Percentiles rank a stretch among this genome's conserved stretches.
Evolutionary conservation across 2,113 vertebrate genomes (phyloP).

Genomic region (Smithornis capensis): DNA sequence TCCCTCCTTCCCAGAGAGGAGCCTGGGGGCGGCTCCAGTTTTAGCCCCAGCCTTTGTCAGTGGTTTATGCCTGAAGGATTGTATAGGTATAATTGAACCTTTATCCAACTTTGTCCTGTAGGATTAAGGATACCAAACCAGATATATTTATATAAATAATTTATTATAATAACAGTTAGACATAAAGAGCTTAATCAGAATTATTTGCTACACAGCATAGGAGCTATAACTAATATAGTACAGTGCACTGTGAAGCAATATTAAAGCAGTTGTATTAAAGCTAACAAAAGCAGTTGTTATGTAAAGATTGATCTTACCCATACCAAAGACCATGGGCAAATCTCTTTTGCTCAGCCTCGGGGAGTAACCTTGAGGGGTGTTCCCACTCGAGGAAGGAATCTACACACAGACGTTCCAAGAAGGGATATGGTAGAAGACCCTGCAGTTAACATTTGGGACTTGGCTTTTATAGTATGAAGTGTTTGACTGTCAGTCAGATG

Average conservation of each 20-base stretch:
- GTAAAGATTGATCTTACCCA: not conserved
- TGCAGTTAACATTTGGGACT: not conserved
- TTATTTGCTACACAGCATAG: not conserved
- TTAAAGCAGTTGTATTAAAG: not conserved
- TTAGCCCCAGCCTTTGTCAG: not conserved
- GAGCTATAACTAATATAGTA: not conserved
- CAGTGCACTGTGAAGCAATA: not conserved
- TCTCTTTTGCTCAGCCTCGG: not conserved
- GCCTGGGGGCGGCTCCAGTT: not conserved
- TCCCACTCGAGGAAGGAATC: not conserved
- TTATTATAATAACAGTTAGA: not conserved
- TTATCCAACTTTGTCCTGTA: not conserved
- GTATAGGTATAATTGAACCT: not conserved
- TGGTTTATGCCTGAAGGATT: not conserved
- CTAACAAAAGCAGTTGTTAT: not conserved
- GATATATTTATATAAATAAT: not conserved
- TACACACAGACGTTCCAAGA: fast-evolving
- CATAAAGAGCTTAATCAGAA: not conserved
- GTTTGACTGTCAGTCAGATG: not conserved
- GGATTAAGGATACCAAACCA: not conserved
- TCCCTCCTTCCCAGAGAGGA: not conserved
- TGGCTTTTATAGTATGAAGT: not conserved
- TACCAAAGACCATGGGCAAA: not conserved
- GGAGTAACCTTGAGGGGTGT: not conserved
- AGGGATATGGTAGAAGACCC: not conserved